A percentile compares a stretch with the other conserved stretches of the same genome.
Evolutionary conservation across 2,113 vertebrate genomes (phyloP).

Genomic region (Riparia riparia): DNA sequence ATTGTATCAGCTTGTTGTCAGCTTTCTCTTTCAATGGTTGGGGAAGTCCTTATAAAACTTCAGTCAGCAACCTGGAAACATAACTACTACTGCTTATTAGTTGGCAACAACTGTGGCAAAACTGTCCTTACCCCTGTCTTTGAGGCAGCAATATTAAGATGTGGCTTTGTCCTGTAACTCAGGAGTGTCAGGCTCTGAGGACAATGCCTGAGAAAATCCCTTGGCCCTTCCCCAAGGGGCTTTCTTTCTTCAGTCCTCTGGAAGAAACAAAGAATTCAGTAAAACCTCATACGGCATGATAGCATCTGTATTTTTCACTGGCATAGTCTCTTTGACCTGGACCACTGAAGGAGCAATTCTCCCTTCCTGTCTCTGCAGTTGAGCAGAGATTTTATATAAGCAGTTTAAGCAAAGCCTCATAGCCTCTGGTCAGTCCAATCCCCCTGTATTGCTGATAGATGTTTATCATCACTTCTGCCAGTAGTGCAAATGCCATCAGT

Average conservation of each 20-base stretch:
- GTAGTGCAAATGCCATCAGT: slow-evolving; percentile 8
- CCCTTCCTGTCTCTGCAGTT: neutral
- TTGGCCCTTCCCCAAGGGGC: rapidly evolving
- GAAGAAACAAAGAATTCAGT: neutral
- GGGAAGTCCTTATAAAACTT: neutral
- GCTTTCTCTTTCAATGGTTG: neutral
- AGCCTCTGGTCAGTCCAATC: neutral
- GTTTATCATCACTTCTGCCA: slow-evolving; percentile 10
- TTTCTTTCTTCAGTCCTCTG: neutral
- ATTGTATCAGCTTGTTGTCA: neutral
- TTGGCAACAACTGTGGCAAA: neutral
- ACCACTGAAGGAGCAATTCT: neutral
- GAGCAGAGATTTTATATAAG: neutral
- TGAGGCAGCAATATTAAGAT: neutral
- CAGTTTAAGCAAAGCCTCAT: neutral
- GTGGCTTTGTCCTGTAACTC: neutral
- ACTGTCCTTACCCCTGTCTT: neutral
- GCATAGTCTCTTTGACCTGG: neutral
- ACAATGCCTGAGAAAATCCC: neutral
- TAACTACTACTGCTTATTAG: neutral
- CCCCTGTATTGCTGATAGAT: neutral
- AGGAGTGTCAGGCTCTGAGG: neutral
- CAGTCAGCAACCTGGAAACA: neutral
- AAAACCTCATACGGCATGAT: neutral
- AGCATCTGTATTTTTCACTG: neutral